Base-by-base conservation (phyloP, 1,140 invertebrate species). In the Sycophila sp. region DNA sequence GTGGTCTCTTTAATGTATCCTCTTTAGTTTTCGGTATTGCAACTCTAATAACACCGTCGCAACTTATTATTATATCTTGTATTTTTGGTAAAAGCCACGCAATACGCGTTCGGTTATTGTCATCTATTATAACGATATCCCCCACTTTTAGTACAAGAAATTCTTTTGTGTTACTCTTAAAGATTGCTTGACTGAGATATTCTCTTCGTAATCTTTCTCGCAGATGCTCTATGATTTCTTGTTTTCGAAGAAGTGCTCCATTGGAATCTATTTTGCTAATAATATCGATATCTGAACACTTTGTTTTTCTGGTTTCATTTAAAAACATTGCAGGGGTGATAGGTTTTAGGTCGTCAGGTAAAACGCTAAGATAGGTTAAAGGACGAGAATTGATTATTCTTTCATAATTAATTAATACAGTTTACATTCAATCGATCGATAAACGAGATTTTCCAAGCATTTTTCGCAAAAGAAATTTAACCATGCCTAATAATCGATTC, bases 401-500 rank as follows among this genome's bases (percentile, higher is more conserved):
- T 34, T 76, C 72, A n/a, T 42, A 66, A 38, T 76, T 47, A 60
- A 58, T 42, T 11, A 74, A 28, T 4, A 69, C 28, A 1, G 77
- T 84, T n/a, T 7, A 13, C 58, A 84, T 60, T n/a, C n/a, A n/a
- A n/a, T 83, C 79, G 53, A 72, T 76, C 32, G 62, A 69, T 22
- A 85, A 60, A 47, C 49, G 71, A 17, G 78, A 71, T 49, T 72
- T 73, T 34, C 74, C 74, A 6, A 83, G 65, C 28, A 74, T 69
- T 71, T 73, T 76, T 22, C 72, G 36, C 26, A 81, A 60, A 3
- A 77, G 69, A 15, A 38, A 19, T 73, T 81, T 81, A n/a, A 78
- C 55, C 1, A 75, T 24, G 51, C 80, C 66, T 19, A 84, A 73
- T 8, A 85, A 34, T 17, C 85, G 56, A 62, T 85, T 75, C 77